Base-by-base conservation (phyloP, 2,888 invertebrate genomes). In the Hermaeophaga mercurialis region DNA sequence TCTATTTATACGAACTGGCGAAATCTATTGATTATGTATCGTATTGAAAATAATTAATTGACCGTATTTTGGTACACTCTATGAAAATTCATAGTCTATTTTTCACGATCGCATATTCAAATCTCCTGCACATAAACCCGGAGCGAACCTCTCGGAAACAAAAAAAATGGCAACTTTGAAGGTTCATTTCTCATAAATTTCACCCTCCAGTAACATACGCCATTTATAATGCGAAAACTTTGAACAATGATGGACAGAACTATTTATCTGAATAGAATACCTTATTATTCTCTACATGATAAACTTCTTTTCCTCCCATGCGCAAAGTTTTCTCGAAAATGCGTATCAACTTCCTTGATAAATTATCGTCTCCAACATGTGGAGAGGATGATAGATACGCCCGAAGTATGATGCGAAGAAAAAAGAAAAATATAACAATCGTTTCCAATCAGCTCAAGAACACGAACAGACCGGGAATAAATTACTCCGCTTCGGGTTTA, bases 161-260 rank as follows among this genome's bases (percentile, higher is more conserved):
- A 59, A 62, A 66, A 66, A 63, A 60, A 56, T 58, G 56, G 61
- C 54, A 65, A 64, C 66, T 75, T 73, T 72, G 73, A 76, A 75
- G 74, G 74, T 76, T 77, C 76, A 77, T 77, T 77, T 76, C 75
- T 77, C 77, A 76, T 74, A 74, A 74, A 74, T 74, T 73, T 73
- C 71, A 73, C 73, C 72, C 75, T 72, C 71, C 68, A 70, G 66
- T 70, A 70, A 69, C 69, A 69, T 68, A 66, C 63, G 69, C 67
- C 72, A 72, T 73, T 73, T 72, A 73, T 73, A 72, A 74, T 66
- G 66, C 70, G 65, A 62, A 70, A 71, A 67, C 67, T 73, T 73
- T 70, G 69, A 69, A 71, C 71, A 72, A 71, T 75, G 75, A 76
- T 74, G 73, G 75, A 75, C 76, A 75, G 73, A 74, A 75, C 73